Percentiles rank a stretch among this genome's conserved stretches.
Evolutionary conservation across 1,140 invertebrate species (phyloP).

Genomic region (Zaprionus ornatus): DNA sequence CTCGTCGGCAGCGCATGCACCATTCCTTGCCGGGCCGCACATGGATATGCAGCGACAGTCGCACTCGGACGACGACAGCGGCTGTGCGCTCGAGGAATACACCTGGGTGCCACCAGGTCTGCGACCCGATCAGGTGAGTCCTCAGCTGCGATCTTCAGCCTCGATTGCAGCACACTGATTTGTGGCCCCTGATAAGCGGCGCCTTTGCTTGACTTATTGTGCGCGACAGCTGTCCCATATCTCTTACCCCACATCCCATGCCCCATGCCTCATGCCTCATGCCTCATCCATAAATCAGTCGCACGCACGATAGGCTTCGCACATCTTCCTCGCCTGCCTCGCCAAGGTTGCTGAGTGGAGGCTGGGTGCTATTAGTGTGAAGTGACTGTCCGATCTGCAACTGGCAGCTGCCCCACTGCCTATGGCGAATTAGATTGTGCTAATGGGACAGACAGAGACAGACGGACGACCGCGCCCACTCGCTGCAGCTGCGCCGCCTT

Average conservation of each 20-base stretch:
- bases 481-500: conserved; percentile 1
- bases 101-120: conserved; percentile 98
- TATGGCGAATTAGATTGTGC: conserved; percentile 64
- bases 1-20: conserved; percentile 74
- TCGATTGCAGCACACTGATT: conserved; percentile 1
- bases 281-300: not conserved
- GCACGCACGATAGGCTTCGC: not conserved
- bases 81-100: conserved; percentile 98
- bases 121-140: conserved; percentile 95
- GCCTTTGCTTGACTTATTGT: not conserved
- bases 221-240: not conserved
- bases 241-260: not conserved
- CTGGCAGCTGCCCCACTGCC: conserved; percentile 5
- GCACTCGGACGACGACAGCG: conserved; percentile 98
- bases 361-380: conserved; percentile 1
- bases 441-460: conserved; percentile 60
- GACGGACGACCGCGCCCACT: conserved; percentile 8
- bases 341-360: conserved; percentile 1
- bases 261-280: not conserved
- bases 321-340: not conserved
- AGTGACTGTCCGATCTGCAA: not conserved
- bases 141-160: not conserved
- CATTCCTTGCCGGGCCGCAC: conserved; percentile 84
- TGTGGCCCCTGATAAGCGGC: not conserved
- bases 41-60: conserved; percentile 93